Percentiles rank a stretch among this genome's conserved stretches.
Conservation (phyloP, 2,888 invertebrate species). For the Idaea biselata region DNA sequence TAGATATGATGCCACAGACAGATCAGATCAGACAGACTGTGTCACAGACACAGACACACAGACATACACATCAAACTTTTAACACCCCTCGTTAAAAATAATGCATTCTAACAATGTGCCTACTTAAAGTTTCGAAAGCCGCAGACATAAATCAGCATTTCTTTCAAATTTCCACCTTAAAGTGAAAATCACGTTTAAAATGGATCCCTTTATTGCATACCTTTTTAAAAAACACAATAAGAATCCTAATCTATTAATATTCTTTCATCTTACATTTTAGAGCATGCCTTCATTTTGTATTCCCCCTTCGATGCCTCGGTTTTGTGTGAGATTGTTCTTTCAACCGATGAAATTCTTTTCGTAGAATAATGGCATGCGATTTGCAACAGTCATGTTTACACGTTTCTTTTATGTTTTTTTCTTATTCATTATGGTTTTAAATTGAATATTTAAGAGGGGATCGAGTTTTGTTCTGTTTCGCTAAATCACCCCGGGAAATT, state of each 20-base stretch:
- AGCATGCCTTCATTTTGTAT: conserved; percentile 3
- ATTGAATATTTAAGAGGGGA: conserved; percentile 30
- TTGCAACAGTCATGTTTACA: conserved; percentile 25
- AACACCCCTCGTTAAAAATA: no score
- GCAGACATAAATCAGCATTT: background rate
- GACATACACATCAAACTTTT: no score
- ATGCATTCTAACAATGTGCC: no score
- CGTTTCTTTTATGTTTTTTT: conserved; percentile 17
- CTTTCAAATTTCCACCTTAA: background rate
- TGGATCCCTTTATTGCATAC: background rate
- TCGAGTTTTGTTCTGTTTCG: conserved; percentile 21
- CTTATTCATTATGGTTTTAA: conserved; percentile 22
- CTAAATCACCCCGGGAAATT: conserved; percentile 17
- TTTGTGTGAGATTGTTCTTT: conserved; percentile 17
- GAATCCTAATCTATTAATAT: conserved; percentile 2
- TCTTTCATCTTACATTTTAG: conserved; percentile 5
- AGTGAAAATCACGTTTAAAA: background rate
- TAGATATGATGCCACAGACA: no score
- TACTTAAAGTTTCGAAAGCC: background rate
- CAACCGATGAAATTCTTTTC: conserved; percentile 17
- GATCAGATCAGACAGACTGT: no score
- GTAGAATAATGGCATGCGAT: conserved; percentile 25
- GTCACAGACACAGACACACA: no score
- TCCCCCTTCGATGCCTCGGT: conserved; percentile 11
- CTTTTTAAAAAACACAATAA: conserved; percentile 14